A percentile compares a stretch with the other conserved stretches of the same genome.
These are phyloP conservation scores for Catocala nupta DNA, from an alignment of 2,888 invertebrate genomes.

Conservation along the genomic window DNA sequence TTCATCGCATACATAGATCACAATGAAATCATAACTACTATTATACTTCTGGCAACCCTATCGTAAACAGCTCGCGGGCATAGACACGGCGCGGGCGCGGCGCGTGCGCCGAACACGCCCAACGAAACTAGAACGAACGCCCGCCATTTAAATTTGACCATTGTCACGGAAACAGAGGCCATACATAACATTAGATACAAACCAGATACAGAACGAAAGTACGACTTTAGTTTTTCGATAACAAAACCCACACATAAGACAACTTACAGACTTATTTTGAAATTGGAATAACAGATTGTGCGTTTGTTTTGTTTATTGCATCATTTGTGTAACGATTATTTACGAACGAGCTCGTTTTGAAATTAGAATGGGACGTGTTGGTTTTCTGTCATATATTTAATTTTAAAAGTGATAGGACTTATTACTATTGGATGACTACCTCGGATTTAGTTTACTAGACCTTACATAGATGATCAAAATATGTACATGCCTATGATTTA, in stretches of 20 bases:
- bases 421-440: too few species aligned
- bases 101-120: conserved; percentile 71
- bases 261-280: not conserved
- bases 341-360: not conserved
- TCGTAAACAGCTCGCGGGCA: conserved; percentile 59
- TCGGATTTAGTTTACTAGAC: too few species aligned
- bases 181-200: conserved; percentile 14
- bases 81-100: conserved; percentile 54
- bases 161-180: conserved; percentile 69
- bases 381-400: too few species aligned
- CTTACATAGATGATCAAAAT: too few species aligned
- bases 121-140: conserved; percentile 66
- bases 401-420: too few species aligned
- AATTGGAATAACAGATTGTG: not conserved
- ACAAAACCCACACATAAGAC: not conserved
- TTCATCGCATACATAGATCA: too few species aligned
- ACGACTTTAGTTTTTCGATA: not conserved
- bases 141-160: conserved; percentile 70
- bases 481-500: too few species aligned
- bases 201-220: conserved; percentile 27
- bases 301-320: not conserved
- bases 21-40: too few species aligned
- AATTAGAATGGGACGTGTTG: not conserved
- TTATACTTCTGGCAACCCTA: conserved; percentile 45
- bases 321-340: not conserved